Percentiles rank a stretch among this genome's conserved stretches.
Evolutionary conservation across 2,113 vertebrate species (phyloP).

Genomic region (Thermophis baileyi): DNA sequence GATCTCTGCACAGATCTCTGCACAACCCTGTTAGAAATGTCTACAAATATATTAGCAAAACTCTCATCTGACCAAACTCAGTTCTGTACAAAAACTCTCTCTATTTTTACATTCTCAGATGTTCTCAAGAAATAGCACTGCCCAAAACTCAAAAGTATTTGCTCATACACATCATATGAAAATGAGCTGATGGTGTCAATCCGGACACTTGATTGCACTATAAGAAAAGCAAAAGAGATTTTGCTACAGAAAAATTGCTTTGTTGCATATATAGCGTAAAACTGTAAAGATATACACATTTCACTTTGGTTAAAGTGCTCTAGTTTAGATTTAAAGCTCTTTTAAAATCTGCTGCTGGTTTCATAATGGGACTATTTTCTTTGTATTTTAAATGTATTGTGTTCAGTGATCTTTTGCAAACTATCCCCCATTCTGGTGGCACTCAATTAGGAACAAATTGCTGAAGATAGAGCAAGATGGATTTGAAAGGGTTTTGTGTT

Average conservation of each 20-base stretch:
- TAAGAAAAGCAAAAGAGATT: not conserved
- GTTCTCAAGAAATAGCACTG: not conserved
- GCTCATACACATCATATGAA: not conserved
- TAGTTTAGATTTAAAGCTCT: not conserved
- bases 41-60: not conserved
- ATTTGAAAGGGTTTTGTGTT: not conserved
- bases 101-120: not conserved
- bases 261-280: not conserved
- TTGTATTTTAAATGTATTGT: not conserved
- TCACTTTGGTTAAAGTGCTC: not conserved
- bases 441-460: not conserved
- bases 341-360: not conserved
- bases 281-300: not conserved
- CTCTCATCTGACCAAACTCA: not conserved
- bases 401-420: not conserved
- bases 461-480: not conserved
- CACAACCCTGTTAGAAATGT: not conserved
- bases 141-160: not conserved
- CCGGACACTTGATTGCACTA: not conserved
- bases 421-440: not conserved
- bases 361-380: not conserved
- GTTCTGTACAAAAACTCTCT: not conserved
- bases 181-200: not conserved
- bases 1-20: not conserved
- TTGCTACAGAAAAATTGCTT: not conserved